Percentiles rank a stretch among this genome's conserved stretches.
Evolutionary conservation across 1,140 invertebrate genomes (phyloP).

Genomic region (Rhagoletis pomonella): DNA sequence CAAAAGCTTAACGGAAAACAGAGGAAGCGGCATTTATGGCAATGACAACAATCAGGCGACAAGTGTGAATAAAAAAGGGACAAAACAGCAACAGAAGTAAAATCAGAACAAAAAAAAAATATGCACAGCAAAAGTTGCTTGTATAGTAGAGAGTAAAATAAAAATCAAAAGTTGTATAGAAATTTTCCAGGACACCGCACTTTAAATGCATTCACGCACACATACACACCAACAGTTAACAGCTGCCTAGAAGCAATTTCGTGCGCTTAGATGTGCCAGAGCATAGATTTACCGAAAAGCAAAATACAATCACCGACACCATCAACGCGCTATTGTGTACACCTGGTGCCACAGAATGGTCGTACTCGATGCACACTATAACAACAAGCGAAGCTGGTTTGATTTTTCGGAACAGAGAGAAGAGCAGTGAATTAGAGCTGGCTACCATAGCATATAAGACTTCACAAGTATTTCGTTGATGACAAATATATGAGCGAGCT

Average conservation of each 20-base stretch:
- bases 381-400: not conserved
- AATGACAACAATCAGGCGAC: constrained; percentile 45
- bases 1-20: not conserved
- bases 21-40: constrained; percentile 31
- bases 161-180: not conserved
- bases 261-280: constrained; percentile 10
- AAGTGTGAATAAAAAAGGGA: constrained; percentile 21
- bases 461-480: constrained; percentile 41
- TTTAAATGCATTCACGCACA: not conserved
- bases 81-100: not conserved
- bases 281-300: constrained; percentile 9
- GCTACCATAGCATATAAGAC: not conserved
- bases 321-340: constrained; percentile 57
- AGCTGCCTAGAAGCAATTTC: not conserved
- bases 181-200: constrained; percentile 31
- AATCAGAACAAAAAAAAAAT: not conserved
- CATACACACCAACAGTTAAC: no score
- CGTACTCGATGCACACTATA: not conserved
- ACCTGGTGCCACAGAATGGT: constrained; percentile 52
- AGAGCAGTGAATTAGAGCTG: not conserved
- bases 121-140: not conserved
- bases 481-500: not conserved
- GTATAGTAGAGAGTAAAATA: not conserved
- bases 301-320: constrained; percentile 46
- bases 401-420: not conserved